phyloP scores from a whole-genome alignment of 2,888 invertebrate species.

The Xylophagus ater region DNA sequence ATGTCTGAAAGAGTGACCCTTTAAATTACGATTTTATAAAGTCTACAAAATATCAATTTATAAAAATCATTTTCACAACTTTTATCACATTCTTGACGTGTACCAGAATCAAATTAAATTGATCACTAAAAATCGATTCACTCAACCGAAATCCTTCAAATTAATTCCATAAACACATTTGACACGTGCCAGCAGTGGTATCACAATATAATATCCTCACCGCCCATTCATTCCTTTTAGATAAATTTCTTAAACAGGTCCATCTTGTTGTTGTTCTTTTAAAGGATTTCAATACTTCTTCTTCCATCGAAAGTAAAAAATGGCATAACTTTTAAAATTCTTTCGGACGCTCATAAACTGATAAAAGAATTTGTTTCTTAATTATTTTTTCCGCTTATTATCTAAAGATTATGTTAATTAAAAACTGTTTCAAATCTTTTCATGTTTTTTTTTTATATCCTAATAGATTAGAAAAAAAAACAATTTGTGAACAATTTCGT shows the following conservation, averaged over 20 bases:
- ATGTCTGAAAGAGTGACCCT: too few relatives aligned
- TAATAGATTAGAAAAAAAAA: not conserved
- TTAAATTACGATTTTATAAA: too few relatives aligned
- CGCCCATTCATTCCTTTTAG: slow-evolving; percentile 1
- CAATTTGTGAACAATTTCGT: not conserved
- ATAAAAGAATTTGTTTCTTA: not conserved
- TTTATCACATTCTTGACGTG: too few relatives aligned
- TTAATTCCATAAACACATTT: slow-evolving; percentile 12
- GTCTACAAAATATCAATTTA: too few relatives aligned
- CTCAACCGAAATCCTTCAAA: slow-evolving; percentile 15
- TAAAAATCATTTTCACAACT: too few relatives aligned
- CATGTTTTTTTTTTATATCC: not conserved
- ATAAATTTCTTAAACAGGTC: not conserved
- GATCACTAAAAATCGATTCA: slow-evolving; percentile 7
- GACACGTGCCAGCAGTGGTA: slow-evolving; percentile 7
- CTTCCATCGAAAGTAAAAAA: not conserved
- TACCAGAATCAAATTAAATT: too few relatives aligned
- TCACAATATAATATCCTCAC: not conserved
- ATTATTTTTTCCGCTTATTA: slow-evolving; percentile 7
- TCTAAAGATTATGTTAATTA: slow-evolving; percentile 9
- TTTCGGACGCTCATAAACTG: too few relatives aligned
- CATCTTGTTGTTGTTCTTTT: not conserved
- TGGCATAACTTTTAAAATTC: too few relatives aligned
- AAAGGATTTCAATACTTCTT: not conserved
- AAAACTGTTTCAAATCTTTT: slow-evolving; percentile 3